Evolutionary conservation across 2,797 vertebrate genomes (phyloP).

Genomic region (Sebastes goodei): DNA sequence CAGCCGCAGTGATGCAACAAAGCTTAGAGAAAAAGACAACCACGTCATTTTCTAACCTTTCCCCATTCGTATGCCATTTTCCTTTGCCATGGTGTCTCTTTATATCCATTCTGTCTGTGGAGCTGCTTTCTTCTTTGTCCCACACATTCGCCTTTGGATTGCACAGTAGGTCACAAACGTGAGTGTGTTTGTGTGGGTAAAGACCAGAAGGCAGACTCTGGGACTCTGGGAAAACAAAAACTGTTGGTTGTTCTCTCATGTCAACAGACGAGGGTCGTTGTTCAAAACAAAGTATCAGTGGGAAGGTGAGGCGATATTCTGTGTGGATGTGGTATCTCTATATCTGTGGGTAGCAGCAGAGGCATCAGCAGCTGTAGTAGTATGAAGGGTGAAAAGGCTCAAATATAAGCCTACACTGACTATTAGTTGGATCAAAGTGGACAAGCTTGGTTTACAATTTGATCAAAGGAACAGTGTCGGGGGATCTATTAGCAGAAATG

Average conservation of each 20-base stretch:
- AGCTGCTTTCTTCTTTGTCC: not conserved
- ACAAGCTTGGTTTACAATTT: not conserved
- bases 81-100: not conserved
- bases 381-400: not conserved
- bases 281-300: not conserved
- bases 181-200: not conserved
- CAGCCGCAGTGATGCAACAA: not conserved
- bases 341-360: not conserved
- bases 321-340: not conserved
- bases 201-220: not conserved
- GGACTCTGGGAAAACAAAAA: conserved; percentile 7
- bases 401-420: not conserved
- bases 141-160: not conserved
- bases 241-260: conserved; percentile 1
- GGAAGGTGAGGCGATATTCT: not conserved
- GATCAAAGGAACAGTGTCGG: not conserved
- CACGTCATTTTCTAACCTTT: not conserved
- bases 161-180: not conserved
- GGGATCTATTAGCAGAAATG: not conserved
- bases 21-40: conserved; percentile 1
- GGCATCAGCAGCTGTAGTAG: not conserved
- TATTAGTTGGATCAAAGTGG: not conserved
- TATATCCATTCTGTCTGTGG: not conserved
- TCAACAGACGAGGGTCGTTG: not conserved
- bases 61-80: not conserved